Percentiles rank a stretch among this genome's conserved stretches.
These are phyloP conservation scores for Chloromyia formosa DNA, from an alignment of 2,888 invertebrate species.

Conservation along the genomic window DNA sequence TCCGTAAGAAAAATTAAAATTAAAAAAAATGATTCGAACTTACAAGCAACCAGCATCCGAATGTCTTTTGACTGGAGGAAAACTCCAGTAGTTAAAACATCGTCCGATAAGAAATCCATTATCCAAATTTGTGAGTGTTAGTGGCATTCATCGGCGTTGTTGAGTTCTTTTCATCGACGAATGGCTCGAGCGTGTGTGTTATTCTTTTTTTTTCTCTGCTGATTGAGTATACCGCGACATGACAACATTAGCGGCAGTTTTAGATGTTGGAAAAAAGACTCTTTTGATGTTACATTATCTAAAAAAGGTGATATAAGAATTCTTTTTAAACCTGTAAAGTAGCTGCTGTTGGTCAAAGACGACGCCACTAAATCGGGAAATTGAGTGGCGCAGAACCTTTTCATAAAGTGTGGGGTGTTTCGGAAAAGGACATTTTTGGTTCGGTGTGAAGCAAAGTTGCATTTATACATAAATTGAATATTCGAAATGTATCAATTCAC, in stretches of 20 bases:
- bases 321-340: conserved; percentile 37
- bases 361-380: neutral
- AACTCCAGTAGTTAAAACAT: conserved; percentile 44
- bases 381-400: conserved; percentile 15
- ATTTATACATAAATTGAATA: too few relatives aligned
- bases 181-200: conserved; percentile 8
- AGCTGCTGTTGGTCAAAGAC: conserved; percentile 37
- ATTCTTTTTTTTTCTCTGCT: conserved; percentile 2
- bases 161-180: neutral
- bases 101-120: conserved; percentile 42
- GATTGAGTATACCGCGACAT: conserved; percentile 40
- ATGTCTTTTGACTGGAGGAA: conserved; percentile 20
- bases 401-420: neutral
- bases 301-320: conserved; percentile 40
- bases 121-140: conserved; percentile 39
- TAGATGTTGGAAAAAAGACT: conserved; percentile 27
- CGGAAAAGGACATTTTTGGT: too few relatives aligned
- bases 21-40: neutral
- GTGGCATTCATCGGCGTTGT: conserved; percentile 27
- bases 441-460: too few relatives aligned
- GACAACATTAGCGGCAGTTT: conserved; percentile 42
- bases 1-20: too few relatives aligned
- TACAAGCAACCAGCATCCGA: neutral
- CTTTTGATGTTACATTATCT: conserved; percentile 33
- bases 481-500: too few relatives aligned